Conservation (phyloP, 2,888 invertebrate species). For the Allolobophora icterica region DNA sequence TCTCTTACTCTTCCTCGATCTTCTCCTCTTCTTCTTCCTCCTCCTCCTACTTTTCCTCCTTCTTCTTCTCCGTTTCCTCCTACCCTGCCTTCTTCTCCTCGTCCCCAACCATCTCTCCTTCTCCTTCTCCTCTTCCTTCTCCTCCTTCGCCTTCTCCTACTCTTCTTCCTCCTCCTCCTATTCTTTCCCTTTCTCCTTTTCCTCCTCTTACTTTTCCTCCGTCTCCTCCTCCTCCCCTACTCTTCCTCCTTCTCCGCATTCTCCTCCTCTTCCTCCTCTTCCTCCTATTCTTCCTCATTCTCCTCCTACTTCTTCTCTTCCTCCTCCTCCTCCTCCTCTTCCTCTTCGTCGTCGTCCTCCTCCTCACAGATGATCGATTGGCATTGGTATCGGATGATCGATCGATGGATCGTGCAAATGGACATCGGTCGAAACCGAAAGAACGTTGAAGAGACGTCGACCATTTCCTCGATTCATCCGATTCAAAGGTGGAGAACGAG, state of each 20-base stretch:
- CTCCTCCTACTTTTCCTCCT: neutral
- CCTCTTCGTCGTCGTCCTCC: neutral
- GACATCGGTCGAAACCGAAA: neutral
- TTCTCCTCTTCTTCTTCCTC: neutral
- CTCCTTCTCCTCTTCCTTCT: neutral
- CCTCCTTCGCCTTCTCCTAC: neutral
- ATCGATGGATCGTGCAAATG: constrained; percentile 7
- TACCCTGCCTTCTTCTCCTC: neutral
- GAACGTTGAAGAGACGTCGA: neutral
- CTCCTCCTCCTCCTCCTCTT: neutral
- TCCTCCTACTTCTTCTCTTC: neutral
- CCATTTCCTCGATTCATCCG: neutral
- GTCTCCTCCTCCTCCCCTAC: neutral
- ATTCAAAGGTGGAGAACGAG: too few relatives aligned
- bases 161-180: neutral
- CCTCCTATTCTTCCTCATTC: neutral
- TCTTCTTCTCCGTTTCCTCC: neutral
- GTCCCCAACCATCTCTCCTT: neutral
- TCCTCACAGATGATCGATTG: neutral
- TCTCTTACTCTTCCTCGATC: neutral
- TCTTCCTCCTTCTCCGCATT: neutral
- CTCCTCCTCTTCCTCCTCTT: neutral
- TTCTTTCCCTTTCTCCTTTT: neutral
- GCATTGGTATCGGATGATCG: neutral
- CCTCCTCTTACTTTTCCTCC: neutral